A percentile compares a stretch with the other conserved stretches of the same genome.
Evolutionary conservation across 2,888 invertebrate genomes (phyloP).

Genomic region (Julus scandinavius): DNA sequence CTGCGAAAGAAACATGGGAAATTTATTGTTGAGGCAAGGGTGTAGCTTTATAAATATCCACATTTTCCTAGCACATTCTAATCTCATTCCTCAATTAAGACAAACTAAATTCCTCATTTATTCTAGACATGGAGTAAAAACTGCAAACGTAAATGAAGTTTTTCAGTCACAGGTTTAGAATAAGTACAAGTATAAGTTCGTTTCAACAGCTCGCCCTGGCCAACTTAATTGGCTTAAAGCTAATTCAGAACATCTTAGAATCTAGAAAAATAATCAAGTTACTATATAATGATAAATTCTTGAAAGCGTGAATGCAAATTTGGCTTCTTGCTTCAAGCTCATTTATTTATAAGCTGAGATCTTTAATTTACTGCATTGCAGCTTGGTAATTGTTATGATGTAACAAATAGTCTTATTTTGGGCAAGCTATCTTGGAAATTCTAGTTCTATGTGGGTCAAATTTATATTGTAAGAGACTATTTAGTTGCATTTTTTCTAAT

Average conservation of each 20-base stretch:
- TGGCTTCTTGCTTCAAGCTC: not conserved
- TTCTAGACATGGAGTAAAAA: too few species aligned
- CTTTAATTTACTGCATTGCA: not conserved
- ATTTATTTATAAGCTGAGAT: constrained; percentile 9
- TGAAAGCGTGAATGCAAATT: not conserved
- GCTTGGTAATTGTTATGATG: not conserved
- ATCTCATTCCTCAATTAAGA: too few species aligned
- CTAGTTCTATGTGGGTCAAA: not conserved
- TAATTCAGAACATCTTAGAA: not conserved
- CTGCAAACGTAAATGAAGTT: too few species aligned
- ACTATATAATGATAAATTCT: not conserved
- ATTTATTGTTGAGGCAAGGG: too few species aligned
- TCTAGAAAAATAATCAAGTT: not conserved
- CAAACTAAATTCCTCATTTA: too few species aligned
- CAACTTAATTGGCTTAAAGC: not conserved
- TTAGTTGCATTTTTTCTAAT: not conserved
- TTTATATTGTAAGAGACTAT: not conserved
- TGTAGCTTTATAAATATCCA: too few species aligned
- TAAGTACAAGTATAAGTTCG: too few species aligned
- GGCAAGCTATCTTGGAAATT: not conserved
- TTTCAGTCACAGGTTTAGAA: too few species aligned
- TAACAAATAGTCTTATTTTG: not conserved
- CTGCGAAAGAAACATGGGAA: too few species aligned
- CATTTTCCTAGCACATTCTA: too few species aligned
- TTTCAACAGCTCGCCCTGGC: too few species aligned